A percentile compares a stretch with the other conserved stretches of the same genome.
Conservation (phyloP, 2,888 invertebrate genomes). For the Cheilosia impressa region DNA sequence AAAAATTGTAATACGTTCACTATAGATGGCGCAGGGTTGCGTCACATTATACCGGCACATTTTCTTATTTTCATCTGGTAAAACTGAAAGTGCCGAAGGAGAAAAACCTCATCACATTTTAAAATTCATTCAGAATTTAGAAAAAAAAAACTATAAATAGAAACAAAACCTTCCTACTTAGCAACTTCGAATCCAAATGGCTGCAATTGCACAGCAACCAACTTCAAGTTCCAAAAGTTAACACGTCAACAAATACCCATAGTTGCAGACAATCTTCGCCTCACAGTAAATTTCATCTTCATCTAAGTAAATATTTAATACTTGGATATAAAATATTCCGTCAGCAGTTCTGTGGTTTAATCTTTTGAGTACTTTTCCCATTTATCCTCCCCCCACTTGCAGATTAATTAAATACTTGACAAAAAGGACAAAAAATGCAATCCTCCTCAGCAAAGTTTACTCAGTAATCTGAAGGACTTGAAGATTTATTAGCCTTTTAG, state of each 20-base stretch:
- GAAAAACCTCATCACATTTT: too few species aligned
- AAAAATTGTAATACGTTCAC: too few species aligned
- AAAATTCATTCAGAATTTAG: too few species aligned
- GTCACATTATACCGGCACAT: too few species aligned
- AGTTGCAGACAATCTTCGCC: not conserved
- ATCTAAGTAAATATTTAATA: not conserved
- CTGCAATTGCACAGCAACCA: not conserved
- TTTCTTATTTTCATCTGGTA: too few species aligned
- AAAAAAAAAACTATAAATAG: too few species aligned
- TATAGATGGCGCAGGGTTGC: too few species aligned
- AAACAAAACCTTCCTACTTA: too few species aligned
- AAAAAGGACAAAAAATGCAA: not conserved
- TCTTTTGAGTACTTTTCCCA: constrained; percentile 25
- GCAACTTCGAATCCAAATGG: not conserved
- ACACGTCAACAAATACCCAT: not conserved
- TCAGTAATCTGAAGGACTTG: constrained; percentile 46
- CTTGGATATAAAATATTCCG: not conserved
- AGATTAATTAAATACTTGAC: constrained; percentile 40
- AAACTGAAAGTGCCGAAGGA: too few species aligned
- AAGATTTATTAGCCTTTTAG: constrained; percentile 48
- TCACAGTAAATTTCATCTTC: not conserved
- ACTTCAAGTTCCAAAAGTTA: not conserved
- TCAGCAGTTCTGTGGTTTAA: constrained; percentile 47
- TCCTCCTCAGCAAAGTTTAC: constrained; percentile 19
- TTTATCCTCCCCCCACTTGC: not conserved